Percentiles rank a stretch among this genome's conserved stretches.
Conservation (phyloP, 2,113 vertebrate genomes). For the Psilopogon haemacephalus region DNA sequence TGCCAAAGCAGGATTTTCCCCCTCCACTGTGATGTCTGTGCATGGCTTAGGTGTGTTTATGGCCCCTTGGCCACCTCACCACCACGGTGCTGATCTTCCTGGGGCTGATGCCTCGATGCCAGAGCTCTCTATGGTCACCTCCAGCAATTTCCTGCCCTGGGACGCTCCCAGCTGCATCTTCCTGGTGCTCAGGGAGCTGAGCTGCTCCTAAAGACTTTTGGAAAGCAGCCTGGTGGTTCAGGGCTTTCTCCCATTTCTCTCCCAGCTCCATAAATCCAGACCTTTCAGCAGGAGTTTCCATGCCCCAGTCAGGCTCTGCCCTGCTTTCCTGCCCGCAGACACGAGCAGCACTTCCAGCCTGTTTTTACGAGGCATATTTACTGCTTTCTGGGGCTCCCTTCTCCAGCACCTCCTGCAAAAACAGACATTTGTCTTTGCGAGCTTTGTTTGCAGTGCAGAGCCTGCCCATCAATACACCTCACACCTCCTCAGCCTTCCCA, state of each 20-base stretch:
- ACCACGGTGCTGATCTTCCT: not conserved
- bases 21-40: rapidly evolving
- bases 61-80: not conserved
- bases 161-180: rapidly evolving
- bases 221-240: not conserved
- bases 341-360: not conserved
- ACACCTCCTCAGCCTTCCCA: not conserved
- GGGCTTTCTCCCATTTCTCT: not conserved
- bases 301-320: not conserved
- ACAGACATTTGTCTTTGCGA: not conserved
- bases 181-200: not conserved
- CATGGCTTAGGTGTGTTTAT: rapidly evolving
- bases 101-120: rapidly evolving
- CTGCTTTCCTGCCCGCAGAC: not conserved
- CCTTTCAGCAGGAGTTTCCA: constrained; percentile 39
- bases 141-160: not conserved
- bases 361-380: constrained; percentile 24
- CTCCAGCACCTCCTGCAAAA: not conserved
- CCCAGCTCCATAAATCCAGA: not conserved
- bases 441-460: not conserved
- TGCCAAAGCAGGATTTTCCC: not conserved
- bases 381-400: not conserved
- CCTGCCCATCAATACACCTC: not conserved
- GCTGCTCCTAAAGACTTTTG: not conserved
- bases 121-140: rapidly evolving